These are phyloP conservation scores for Erpetoichthys calabaricus DNA, from an alignment of 2,797 vertebrate genomes.

Conservation along the genomic window DNA sequence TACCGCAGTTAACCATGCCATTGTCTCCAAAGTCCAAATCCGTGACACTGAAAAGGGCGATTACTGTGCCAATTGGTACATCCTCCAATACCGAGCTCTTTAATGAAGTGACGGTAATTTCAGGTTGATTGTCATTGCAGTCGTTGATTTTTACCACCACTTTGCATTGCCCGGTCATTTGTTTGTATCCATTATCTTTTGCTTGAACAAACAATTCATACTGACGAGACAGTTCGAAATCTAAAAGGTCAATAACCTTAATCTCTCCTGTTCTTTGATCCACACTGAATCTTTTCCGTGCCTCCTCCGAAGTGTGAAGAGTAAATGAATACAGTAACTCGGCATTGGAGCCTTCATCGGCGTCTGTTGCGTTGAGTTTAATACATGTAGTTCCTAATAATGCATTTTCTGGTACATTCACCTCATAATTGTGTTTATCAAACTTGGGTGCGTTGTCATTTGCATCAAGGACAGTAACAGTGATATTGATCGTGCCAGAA, in stretches of 20 bases:
- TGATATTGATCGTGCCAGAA: conserved; percentile 29
- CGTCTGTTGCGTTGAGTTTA: conserved; percentile 19
- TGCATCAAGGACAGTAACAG: conserved; percentile 34
- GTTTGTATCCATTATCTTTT: conserved; percentile 16
- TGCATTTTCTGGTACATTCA: conserved; percentile 18
- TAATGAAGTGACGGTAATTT: conserved; percentile 24
- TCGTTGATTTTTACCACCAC: conserved; percentile 20
- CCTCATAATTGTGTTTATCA: conserved; percentile 15
- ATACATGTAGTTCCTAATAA: conserved; percentile 12
- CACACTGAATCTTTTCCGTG: conserved; percentile 19
- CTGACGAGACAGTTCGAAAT: conserved; percentile 20
- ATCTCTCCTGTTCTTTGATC: conserved; percentile 19
- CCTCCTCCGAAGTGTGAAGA: conserved; percentile 13
- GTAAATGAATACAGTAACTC: conserved; percentile 12
- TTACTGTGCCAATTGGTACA: conserved; percentile 17
- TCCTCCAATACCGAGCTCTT: conserved; percentile 30
- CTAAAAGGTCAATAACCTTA: conserved; percentile 18
- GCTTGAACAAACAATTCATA: conserved; percentile 24
- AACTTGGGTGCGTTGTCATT: conserved; percentile 34
- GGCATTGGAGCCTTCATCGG: conserved; percentile 18
- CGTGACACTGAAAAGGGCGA: conserved; percentile 35
- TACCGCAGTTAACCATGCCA: conserved; percentile 25
- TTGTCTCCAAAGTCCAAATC: conserved; percentile 45
- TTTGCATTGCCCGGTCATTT: conserved; percentile 22
- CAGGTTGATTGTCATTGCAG: conserved; percentile 28